Evolutionary conservation across 1,140 invertebrate species (phyloP).

Genomic region (Ips typographus): DNA sequence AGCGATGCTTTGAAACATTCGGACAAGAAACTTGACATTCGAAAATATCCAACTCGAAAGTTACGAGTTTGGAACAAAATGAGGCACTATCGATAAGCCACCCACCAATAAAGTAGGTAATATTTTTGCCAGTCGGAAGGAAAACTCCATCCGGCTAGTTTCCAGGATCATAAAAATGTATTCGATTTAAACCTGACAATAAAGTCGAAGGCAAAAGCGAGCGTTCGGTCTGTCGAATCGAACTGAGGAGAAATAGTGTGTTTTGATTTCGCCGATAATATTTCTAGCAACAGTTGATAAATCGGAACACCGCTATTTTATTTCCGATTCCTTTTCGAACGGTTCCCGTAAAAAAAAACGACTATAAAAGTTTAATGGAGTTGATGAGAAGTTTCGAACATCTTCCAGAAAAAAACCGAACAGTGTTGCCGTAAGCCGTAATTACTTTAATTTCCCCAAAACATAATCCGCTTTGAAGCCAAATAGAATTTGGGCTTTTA

Average conservation of each 20-base stretch:
- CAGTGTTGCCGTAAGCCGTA: not conserved
- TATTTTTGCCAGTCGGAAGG: conserved; percentile 23
- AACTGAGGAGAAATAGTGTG: too few species aligned
- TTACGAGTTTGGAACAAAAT: conserved; percentile 27
- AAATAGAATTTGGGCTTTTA: conserved; percentile 19
- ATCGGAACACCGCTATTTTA: conserved; percentile 5
- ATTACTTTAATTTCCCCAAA: conserved; percentile 21
- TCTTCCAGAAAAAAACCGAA: not conserved
- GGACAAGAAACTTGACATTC: too few species aligned
- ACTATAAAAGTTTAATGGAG: not conserved
- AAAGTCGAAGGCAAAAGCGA: conserved; percentile 15
- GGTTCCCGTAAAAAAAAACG: not conserved
- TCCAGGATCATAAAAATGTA: conserved; percentile 33
- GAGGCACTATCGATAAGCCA: conserved; percentile 23
- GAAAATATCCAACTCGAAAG: too few species aligned
- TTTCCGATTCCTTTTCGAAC: not conserved
- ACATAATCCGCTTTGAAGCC: conserved; percentile 18
- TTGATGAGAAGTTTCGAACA: too few species aligned
- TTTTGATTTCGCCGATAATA: too few species aligned
- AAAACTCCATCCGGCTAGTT: conserved; percentile 23
- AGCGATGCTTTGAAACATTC: too few species aligned
- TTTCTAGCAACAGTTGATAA: conserved; percentile 27
- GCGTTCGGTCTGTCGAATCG: too few species aligned
- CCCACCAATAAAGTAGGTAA: conserved; percentile 26
- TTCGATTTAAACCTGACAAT: conserved; percentile 33